Evolutionary conservation across 2,113 vertebrate species (phyloP), one percentile per base, ranked within the genome.

Genomic region (Gavialis gangeticus): DNA sequence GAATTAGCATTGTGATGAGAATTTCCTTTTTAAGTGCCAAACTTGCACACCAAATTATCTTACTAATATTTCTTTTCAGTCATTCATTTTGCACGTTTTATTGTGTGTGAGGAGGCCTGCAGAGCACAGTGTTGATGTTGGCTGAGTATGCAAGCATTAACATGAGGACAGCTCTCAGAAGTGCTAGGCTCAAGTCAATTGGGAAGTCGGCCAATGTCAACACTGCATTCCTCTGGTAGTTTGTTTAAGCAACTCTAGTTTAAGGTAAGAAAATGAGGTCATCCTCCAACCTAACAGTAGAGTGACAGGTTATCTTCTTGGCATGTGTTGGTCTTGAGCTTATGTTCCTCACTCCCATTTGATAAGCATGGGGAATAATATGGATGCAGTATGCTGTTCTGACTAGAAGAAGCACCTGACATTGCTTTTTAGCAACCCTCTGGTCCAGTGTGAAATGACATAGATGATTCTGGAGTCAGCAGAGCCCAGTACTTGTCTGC

Each of bases 231-330:
- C 62, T 69, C 30, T n/a, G 30, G 8, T 28, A 24, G 66, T 17
- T 82, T 67, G 28, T 71, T 87, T 64, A 46, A 28, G 25, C 76
- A 91, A 62, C 24, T 92, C 16, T 14, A 6, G 13, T 67, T 89
- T 66, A 57, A 62, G 34, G 24, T 67, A 19, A 58, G 82, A 83
- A 76, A 89, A 27, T 21, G 55, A 76, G 75, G 10, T 63, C 75
- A n/a, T 27, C 55, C 16, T 79, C 18, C 57, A 57, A 15, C 21
- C 80, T 17, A 37, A 77, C 56, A 75, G 1, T 27, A 18, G 0
- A 84, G 63, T 0, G 2, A n/a, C 6, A 30, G 16, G 18, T 0
- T 0, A 56, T 10, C 11, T 62, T 37, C 13, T 3, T 1, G 88
- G 59, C 27, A 34, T 78, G 24, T 56, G 5, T 56, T 71, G 77